These are phyloP conservation scores for Falco naumanni DNA, from an alignment of 2,797 vertebrate species.

Conservation along the genomic window DNA sequence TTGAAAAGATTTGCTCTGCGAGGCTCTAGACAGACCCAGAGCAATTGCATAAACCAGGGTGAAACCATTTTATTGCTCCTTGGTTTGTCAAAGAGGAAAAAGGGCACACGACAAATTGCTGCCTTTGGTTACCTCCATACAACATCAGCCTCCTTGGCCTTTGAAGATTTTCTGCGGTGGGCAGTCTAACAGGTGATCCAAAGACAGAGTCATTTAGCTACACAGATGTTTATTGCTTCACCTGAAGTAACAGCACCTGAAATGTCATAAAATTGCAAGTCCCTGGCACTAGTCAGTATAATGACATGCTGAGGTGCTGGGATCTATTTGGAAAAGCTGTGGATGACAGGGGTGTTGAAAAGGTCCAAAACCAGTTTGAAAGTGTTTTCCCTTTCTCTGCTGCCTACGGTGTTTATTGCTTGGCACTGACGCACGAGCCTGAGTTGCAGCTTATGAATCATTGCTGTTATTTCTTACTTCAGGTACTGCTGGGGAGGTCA, in stretches of 20 bases:
- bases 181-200: neutral
- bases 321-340: neutral
- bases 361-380: neutral
- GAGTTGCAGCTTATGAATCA: neutral
- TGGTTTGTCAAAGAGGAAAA: neutral
- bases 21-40: neutral
- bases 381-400: neutral
- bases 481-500: neutral
- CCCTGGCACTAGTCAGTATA: neutral
- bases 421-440: neutral
- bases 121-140: neutral
- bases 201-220: neutral
- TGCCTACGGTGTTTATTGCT: neutral
- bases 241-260: neutral
- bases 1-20: neutral
- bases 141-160: neutral
- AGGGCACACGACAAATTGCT: neutral
- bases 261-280: neutral
- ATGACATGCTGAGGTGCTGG: neutral
- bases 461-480: neutral
- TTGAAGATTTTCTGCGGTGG: neutral
- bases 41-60: neutral
- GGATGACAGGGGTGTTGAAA: neutral
- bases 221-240: neutral
- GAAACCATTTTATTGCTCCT: neutral